Evolutionary conservation across 1,140 invertebrate genomes (phyloP), one percentile per base, ranked within the genome.

Genomic region (Papilio polyxenes): DNA sequence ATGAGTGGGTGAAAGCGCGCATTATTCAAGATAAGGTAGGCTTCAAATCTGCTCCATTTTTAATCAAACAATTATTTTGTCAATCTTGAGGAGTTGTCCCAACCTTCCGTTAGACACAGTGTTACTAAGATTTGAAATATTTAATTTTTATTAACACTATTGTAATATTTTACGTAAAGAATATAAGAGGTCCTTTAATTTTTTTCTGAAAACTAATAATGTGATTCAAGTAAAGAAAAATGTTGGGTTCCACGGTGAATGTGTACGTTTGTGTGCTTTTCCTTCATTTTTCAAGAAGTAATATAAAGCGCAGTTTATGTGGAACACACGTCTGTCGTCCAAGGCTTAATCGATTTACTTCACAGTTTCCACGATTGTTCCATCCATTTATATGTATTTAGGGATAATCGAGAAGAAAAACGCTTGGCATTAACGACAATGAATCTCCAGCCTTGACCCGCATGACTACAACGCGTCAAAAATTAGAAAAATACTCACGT

Each of bases 1-100:
- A 98, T 86, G 97, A 97, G 89, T 97, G 97, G 95, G 96, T 98
- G 86, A 98, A 98, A 91, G 95, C 95, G 82, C 96, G 96, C 82
- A 96, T 98, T 79, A 96, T 97, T 23, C 95, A 96, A 90, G 96
- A 96, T 89, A 96, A 96, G 95, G 97, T 98, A 95, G 95, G 91
- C 17, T 31, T 40, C 11, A 69, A 2, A 53, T 76, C 37, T 53
- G 10, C 9, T 11, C 8, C 2, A 65, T 31, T 23, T 65, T 23
- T 31, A 65, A 20, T 65, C 7, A 7, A 23, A 9, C 59, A 9
- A 65, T 23, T 17, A 23, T 20, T 62, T 1, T 56, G 17, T 56
- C 17, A 53, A 9, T 9, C 51, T 56, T 15, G 1, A 56, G 40
- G 4, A 44, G 40, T 40, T 40, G 40, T 44, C 4, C 40, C 40